phyloP scores from a whole-genome alignment of 2,888 invertebrate species.

The Metacarcinus magister region DNA sequence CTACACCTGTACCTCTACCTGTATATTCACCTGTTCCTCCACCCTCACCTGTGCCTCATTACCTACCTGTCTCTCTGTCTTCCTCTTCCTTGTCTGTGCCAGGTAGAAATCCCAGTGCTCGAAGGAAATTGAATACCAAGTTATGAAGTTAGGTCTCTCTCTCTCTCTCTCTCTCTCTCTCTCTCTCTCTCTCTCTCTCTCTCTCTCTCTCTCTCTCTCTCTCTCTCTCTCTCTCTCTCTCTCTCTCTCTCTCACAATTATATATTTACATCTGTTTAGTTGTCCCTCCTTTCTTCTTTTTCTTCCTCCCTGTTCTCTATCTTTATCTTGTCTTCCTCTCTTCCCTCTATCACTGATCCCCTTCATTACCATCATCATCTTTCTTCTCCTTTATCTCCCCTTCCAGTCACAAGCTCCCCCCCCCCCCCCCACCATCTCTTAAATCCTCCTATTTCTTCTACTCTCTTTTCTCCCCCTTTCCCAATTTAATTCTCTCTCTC shows the following conservation, averaged over 20 bases:
- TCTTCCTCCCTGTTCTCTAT: neutral
- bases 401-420: slow-evolving; percentile 21
- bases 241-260: slow-evolving; percentile 43
- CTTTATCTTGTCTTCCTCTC: neutral
- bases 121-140: neutral
- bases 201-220: slow-evolving; percentile 40
- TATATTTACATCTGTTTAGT: neutral
- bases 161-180: slow-evolving; percentile 35
- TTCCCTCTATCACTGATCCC: neutral
- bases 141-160: neutral
- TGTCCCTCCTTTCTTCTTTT: too few species aligned
- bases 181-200: slow-evolving; percentile 12
- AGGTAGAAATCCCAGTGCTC: neutral
- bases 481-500: neutral
- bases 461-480: neutral
- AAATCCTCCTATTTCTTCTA: slow-evolving; percentile 50
- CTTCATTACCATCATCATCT: slow-evolving; percentile 58
- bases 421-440: neutral
- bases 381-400: slow-evolving; percentile 41
- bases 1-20: neutral
- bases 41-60: neutral
- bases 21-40: neutral
- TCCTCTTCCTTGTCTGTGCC: neutral
- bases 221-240: slow-evolving; percentile 38
- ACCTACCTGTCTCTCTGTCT: neutral